These are phyloP conservation scores for Leptogaster cylindrica DNA, from an alignment of 2,888 invertebrate genomes.

Conservation along the genomic window DNA sequence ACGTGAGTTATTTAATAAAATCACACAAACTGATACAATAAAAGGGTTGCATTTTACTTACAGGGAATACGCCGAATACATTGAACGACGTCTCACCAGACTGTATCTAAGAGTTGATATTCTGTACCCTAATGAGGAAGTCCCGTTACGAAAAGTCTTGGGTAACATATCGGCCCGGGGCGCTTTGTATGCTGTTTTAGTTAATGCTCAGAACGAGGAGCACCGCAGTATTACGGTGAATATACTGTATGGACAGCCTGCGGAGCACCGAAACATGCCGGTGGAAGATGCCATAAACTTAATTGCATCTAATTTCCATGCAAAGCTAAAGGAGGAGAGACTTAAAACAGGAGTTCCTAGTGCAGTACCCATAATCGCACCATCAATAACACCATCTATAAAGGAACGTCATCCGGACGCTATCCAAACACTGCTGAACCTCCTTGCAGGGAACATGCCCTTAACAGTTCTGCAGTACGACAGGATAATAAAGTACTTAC, in stretches of 20 bases:
- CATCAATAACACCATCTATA: slow-evolving; percentile 63
- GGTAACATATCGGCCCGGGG: slow-evolving; percentile 89
- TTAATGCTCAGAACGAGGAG: slow-evolving; percentile 85
- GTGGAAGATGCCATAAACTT: slow-evolving; percentile 86
- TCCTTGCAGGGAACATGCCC: slow-evolving; percentile 81
- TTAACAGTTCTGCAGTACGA: slow-evolving; percentile 81
- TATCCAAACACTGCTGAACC: slow-evolving; percentile 75
- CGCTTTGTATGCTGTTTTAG: slow-evolving; percentile 85
- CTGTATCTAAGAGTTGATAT: slow-evolving; percentile 83
- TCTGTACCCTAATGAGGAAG: slow-evolving; percentile 90
- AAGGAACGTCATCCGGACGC: slow-evolving; percentile 69
- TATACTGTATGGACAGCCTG: slow-evolving; percentile 76
- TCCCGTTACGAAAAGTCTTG: slow-evolving; percentile 78
- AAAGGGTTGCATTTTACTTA: slow-evolving; percentile 24
- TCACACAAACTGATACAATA: background rate
- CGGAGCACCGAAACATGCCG: slow-evolving; percentile 96
- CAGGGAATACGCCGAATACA: slow-evolving; percentile 81
- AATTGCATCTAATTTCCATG: slow-evolving; percentile 74
- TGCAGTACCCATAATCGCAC: slow-evolving; percentile 50
- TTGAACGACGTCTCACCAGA: slow-evolving; percentile 80
- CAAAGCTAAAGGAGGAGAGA: slow-evolving; percentile 67
- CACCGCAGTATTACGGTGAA: slow-evolving; percentile 87
- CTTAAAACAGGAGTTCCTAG: slow-evolving; percentile 50
- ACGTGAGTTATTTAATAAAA: slow-evolving; percentile 69
- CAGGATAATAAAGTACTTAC: slow-evolving; percentile 73